phyloP scores from a whole-genome alignment of 2,113 vertebrate species.

The Penelope pileata region DNA sequence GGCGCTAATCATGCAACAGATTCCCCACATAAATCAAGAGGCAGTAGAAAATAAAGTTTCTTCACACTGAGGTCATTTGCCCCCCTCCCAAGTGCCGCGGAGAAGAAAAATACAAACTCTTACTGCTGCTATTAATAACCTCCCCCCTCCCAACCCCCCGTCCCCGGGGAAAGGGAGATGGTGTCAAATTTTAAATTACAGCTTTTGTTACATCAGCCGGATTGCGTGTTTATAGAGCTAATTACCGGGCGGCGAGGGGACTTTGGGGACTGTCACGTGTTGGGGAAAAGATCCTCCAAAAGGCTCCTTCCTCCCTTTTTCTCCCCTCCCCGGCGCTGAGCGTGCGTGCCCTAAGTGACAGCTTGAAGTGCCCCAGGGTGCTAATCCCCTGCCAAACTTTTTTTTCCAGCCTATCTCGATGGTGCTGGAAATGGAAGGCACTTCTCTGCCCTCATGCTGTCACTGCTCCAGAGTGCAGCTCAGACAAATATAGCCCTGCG shows the following conservation, averaged over 20 bases:
- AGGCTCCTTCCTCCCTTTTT: background rate
- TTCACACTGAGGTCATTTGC: conserved; percentile 9
- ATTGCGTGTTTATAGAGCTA: background rate
- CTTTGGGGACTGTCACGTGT: background rate
- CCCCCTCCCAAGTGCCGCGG: background rate
- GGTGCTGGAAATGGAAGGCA: background rate
- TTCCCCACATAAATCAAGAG: conserved; percentile 76
- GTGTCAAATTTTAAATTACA: background rate
- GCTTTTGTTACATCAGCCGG: background rate
- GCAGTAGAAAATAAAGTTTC: conserved; percentile 57
- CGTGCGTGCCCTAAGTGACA: background rate
- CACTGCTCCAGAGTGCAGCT: background rate
- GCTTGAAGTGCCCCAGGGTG: conserved; percentile 31
- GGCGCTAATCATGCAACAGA: conserved; percentile 78
- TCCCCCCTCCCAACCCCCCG: background rate
- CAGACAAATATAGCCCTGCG: background rate
- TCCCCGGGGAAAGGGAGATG: background rate
- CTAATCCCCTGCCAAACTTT: background rate
- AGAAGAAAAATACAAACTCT: background rate
- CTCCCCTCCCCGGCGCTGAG: accelerated
- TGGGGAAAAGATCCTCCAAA: background rate
- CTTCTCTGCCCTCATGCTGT: background rate
- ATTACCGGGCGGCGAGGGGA: too few relatives aligned
- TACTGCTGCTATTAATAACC: conserved; percentile 28
- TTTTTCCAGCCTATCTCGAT: background rate